phyloP scores from a whole-genome alignment of 1,140 invertebrate species.

The Leptinotarsa texana region DNA sequence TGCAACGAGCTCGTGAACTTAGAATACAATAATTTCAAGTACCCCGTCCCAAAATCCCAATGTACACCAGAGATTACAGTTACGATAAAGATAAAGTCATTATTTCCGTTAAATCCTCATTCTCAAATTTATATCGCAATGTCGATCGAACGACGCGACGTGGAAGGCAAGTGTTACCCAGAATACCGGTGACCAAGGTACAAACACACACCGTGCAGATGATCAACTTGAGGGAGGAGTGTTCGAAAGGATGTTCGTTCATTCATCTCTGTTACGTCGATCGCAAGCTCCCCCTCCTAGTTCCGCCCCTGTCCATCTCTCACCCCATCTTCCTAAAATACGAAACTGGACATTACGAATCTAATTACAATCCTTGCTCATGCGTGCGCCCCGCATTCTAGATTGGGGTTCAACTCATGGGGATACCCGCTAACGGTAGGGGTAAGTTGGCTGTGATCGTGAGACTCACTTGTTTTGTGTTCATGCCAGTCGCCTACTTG shows the following conservation, averaged over 20 bases:
- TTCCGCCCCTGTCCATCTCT: conserved; percentile 19
- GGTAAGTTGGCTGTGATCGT: conserved; percentile 43
- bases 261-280: conserved; percentile 27
- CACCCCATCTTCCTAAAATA: conserved; percentile 49
- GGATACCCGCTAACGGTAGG: conserved; percentile 43
- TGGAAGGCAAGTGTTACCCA: not conserved
- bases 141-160: no score
- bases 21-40: no score
- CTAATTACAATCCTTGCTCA: conserved; percentile 58
- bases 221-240: not conserved
- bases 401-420: conserved; percentile 42
- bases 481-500: conserved; percentile 40
- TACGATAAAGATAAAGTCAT: no score
- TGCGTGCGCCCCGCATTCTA: conserved; percentile 48
- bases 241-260: conserved; percentile 19
- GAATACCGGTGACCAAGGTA: not conserved
- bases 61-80: no score
- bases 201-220: not conserved
- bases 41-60: no score
- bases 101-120: no score
- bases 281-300: conserved; percentile 19
- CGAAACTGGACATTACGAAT: conserved; percentile 57
- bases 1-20: no score
- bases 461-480: conserved; percentile 42
- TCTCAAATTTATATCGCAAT: no score